A percentile compares a stretch with the other conserved stretches of the same genome.
Conservation (phyloP, 2,113 vertebrate species). For the Anolis carolinensis region DNA sequence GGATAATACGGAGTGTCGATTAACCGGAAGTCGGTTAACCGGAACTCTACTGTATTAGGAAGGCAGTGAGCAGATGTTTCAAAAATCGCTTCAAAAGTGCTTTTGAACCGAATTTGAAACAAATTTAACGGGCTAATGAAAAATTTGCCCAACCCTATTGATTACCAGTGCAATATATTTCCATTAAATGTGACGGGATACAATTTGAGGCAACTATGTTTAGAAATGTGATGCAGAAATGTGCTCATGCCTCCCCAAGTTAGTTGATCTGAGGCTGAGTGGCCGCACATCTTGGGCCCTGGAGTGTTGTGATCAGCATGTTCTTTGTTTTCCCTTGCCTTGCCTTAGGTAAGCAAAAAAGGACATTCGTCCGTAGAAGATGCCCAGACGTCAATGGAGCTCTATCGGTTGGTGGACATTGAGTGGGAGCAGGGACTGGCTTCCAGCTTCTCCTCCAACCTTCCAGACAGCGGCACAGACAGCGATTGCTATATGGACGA, state of each 20-base stretch:
- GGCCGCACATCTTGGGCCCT: not conserved
- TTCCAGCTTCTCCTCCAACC: not conserved
- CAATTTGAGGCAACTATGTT: no score
- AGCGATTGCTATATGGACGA: constrained; percentile 88
- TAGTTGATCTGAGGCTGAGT: not conserved
- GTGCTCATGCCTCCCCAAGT: no score
- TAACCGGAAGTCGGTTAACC: no score
- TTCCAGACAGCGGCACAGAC: constrained; percentile 63
- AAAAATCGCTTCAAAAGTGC: no score
- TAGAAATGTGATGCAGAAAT: not conserved
- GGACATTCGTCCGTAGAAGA: constrained; percentile 95
- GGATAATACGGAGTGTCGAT: no score
- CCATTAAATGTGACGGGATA: no score
- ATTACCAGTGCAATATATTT: not conserved
- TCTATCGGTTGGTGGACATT: constrained; percentile 91
- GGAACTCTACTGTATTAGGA: no score
- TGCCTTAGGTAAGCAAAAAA: constrained; percentile 74
- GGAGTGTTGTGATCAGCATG: accelerated
- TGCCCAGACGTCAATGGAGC: constrained; percentile 86
- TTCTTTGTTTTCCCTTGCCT: not conserved
- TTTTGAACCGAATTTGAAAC: no score
- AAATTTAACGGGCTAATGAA: no score
- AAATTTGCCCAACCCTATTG: not conserved
- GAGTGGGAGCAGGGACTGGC: constrained; percentile 83
- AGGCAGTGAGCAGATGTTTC: no score